Evolutionary conservation across 1,140 invertebrate species (phyloP), one percentile per base, ranked within the genome.

Genomic region (Bombus superbus): DNA sequence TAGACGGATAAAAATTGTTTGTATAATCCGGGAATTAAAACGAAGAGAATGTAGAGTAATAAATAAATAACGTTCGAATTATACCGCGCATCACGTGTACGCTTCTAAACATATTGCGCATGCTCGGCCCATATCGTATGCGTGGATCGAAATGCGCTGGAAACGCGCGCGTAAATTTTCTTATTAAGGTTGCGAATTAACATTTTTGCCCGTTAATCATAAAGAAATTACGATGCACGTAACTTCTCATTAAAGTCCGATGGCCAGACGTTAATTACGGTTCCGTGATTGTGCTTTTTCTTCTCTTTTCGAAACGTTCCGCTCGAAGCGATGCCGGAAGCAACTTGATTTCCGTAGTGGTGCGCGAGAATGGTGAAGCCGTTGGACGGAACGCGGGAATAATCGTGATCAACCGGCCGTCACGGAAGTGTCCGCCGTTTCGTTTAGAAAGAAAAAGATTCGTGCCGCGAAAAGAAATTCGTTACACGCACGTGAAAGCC

Each of bases 211-310:
- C 81, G 81, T 86, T 86, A 84, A 86, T 83, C 85, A 78, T n/a
- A 47, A 64, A 74, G 74, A 62, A 71, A 78, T 78, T 53, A 59
- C 83, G 62, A 81, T 28, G 80, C 86, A 74, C 47, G 66, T 86
- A 90, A 90, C 81, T 81, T 86, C 86, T 88, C 77, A 86, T 90
- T 90, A 90, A 90, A 88, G 59, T 85, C 62, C 85, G 47, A 82
- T 77, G 73, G 73, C 68, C 68, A 40, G 81, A 78, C 86, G 86
- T 85, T 90, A 90, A 90, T 90, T 88, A 85, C 81, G 72, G 83
- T 76, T 81, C 76, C 88, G 81, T 47, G 88, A 86, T 89, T 83
- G 76, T 83, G 53, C 32, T 53, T 53, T 32, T 32, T 78, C 69
- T 68, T 25, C n/a, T 32, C 82, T 80, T 74, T 53, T 71, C 73